These are phyloP conservation scores for Isaurus tuberculatus DNA, from an alignment of 92 coral and sea anemone genomes.

Conservation along the genomic window DNA sequence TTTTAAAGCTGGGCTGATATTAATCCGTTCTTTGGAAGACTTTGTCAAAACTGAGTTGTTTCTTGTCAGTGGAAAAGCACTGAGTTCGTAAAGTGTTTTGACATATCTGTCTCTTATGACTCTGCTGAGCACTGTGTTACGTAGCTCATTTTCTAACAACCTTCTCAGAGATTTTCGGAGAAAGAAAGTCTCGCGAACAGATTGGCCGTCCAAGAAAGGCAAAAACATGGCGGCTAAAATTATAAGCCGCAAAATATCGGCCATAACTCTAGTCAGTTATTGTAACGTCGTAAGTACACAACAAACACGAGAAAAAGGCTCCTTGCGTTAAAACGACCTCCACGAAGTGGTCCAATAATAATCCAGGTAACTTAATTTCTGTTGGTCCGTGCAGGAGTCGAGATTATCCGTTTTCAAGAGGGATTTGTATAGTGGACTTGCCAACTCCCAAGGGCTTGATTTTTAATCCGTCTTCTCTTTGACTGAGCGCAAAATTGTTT, in stretches of 20 bases:
- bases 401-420: conserved; percentile 11
- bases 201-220: neutral
- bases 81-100: conserved; percentile 53
- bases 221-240: neutral
- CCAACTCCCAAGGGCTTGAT: conserved; percentile 20
- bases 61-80: conserved; percentile 43
- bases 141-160: conserved; percentile 59
- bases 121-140: conserved; percentile 36
- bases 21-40: neutral
- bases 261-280: neutral
- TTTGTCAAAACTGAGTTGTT: neutral
- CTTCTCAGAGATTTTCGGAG: conserved; percentile 59
- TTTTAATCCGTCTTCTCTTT: neutral
- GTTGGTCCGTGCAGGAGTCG: neutral
- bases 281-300: neutral
- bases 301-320: neutral
- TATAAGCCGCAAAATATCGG: neutral
- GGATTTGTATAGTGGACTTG: conserved; percentile 32
- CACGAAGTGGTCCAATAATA: conserved; percentile 15
- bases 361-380: neutral
- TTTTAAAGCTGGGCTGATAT: neutral
- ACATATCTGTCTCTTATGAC: conserved; percentile 54
- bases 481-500: neutral
- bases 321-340: neutral
- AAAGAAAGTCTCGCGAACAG: conserved; percentile 60